Evolutionary conservation across 1,140 invertebrate genomes (phyloP).

Genomic region (Olivierus martensii): DNA sequence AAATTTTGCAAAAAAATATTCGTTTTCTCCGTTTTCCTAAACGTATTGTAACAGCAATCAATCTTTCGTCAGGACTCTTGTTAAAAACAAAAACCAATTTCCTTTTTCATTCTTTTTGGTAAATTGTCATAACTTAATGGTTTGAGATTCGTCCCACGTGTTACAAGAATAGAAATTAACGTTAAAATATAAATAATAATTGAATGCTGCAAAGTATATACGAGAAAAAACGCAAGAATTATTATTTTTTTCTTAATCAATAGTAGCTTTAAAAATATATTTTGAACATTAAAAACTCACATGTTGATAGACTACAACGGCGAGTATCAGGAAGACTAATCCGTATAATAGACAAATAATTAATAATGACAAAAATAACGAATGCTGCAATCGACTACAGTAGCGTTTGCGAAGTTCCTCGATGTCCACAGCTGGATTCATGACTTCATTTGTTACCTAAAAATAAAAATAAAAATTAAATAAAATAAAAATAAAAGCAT

Average conservation of each 20-base stretch:
- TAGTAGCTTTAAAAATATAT: slow-evolving; percentile 43
- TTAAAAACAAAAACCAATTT: background rate
- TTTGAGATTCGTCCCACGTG: no score
- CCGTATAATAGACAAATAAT: slow-evolving; percentile 51
- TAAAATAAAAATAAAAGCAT: no score
- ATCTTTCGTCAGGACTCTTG: background rate
- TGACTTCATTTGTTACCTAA: background rate
- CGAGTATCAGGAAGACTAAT: slow-evolving; percentile 54
- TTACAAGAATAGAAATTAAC: slow-evolving; percentile 6
- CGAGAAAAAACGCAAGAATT: background rate
- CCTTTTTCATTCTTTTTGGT: background rate
- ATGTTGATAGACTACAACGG: slow-evolving; percentile 55
- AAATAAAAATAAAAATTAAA: no score
- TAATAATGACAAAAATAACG: slow-evolving; percentile 43
- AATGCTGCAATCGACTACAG: slow-evolving; percentile 46
- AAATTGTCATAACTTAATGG: slow-evolving; percentile 4
- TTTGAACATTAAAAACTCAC: slow-evolving; percentile 60
- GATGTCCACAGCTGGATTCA: slow-evolving; percentile 29
- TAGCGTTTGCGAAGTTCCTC: slow-evolving; percentile 47
- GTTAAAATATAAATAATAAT: background rate
- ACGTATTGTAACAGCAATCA: no score
- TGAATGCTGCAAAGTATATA: slow-evolving; percentile 8
- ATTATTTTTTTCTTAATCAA: background rate
- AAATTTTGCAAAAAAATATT: no score
- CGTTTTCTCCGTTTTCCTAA: no score